Conservation (phyloP, 2,113 vertebrate species). For the Eptatretus burgeri region DNA sequence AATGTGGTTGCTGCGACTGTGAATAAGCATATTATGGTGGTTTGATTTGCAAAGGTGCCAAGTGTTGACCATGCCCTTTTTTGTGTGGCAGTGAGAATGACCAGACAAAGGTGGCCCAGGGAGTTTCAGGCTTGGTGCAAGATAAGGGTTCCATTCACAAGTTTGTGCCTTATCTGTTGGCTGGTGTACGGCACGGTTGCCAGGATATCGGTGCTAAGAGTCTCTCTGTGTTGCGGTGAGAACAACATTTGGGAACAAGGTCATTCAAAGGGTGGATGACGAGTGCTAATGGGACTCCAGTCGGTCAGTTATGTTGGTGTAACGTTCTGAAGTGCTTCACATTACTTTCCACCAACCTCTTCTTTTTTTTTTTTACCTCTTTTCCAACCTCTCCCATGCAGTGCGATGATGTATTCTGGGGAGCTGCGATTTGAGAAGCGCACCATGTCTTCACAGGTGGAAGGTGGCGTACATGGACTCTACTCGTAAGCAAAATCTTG, state of each 20-base stretch:
- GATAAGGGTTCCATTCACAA: slow-evolving; percentile 83
- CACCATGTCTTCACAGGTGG: slow-evolving; percentile 70
- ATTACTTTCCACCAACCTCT: too few species aligned
- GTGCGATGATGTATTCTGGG: slow-evolving; percentile 81
- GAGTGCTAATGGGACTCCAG: too few species aligned
- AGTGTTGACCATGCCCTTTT: too few species aligned
- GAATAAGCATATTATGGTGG: too few species aligned
- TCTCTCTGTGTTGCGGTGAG: slow-evolving; percentile 49
- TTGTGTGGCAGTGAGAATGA: slow-evolving; percentile 34
- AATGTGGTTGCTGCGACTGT: too few species aligned
- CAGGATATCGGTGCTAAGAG: slow-evolving; percentile 72
- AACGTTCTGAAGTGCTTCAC: too few species aligned
- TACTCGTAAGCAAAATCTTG: slow-evolving; percentile 37
- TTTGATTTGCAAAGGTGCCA: too few species aligned
- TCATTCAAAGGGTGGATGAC: neutral
- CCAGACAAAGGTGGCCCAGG: slow-evolving; percentile 62
- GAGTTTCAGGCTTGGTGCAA: slow-evolving; percentile 57
- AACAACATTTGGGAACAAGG: neutral
- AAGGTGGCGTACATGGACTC: slow-evolving; percentile 55
- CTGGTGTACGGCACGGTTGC: slow-evolving; percentile 66
- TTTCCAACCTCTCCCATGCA: slow-evolving; percentile 11
- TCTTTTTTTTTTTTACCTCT: too few species aligned
- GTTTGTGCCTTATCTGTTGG: slow-evolving; percentile 58
- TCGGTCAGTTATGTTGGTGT: too few species aligned
- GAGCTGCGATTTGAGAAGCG: slow-evolving; percentile 76